Evolutionary conservation across 2,113 vertebrate species (phyloP).

Genomic region (Probosciger aterrimus): DNA sequence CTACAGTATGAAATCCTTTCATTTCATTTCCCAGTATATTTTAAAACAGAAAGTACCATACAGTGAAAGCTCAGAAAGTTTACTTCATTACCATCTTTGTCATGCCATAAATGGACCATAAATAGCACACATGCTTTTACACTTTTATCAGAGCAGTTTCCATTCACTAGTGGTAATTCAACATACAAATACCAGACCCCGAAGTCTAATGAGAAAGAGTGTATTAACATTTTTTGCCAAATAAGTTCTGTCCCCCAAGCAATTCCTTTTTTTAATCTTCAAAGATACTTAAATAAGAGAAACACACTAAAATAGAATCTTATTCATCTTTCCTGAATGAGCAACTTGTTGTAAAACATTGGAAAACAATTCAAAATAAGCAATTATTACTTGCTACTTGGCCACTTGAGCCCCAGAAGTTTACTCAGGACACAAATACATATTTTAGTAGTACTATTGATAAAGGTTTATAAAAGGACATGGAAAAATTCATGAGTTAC

Average conservation of each 20-base stretch:
- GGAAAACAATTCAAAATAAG: slow-evolving; percentile 52
- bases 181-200: neutral
- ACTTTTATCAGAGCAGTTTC: neutral
- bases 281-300: slow-evolving; percentile 36
- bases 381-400: slow-evolving; percentile 41
- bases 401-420: neutral
- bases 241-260: neutral
- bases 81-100: neutral
- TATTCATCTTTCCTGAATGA: slow-evolving; percentile 21
- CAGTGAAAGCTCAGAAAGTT: neutral
- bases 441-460: slow-evolving; percentile 22
- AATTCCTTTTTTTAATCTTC: slow-evolving; percentile 24
- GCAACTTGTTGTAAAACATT: slow-evolving; percentile 14
- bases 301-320: slow-evolving; percentile 26
- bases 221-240: slow-evolving; percentile 1
- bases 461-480: neutral
- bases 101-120: neutral
- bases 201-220: neutral
- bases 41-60: neutral
- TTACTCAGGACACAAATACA: slow-evolving; percentile 11
- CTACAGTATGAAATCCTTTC: neutral
- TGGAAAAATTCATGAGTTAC: slow-evolving; percentile 11
- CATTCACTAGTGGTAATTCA: neutral
- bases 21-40: neutral
- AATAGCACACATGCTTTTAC: neutral